Conservation (phyloP, 2,113 vertebrate genomes). For the Salvator merianae region DNA sequence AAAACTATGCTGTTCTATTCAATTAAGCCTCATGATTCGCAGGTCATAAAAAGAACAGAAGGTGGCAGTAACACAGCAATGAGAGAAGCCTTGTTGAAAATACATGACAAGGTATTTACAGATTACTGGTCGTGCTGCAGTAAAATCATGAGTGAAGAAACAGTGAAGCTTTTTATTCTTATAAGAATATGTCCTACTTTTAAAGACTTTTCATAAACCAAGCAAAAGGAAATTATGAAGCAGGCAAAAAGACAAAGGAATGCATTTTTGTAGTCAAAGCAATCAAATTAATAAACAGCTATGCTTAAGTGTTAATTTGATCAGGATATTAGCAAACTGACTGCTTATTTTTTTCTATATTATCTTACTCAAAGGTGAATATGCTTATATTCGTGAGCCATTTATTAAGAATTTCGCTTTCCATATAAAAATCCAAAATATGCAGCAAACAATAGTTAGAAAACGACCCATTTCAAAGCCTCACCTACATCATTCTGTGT, state of each 20-base stretch:
- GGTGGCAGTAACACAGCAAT: constrained; percentile 59
- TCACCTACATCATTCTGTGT: constrained; percentile 94
- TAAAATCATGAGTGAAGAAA: background rate
- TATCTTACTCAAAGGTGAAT: too few relatives aligned
- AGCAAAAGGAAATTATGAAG: background rate
- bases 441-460: background rate
- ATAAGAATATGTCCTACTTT: background rate
- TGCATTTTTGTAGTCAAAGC: background rate
- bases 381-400: background rate
- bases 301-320: too few relatives aligned
- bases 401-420: accelerated
- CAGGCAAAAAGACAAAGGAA: background rate
- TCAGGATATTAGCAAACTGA: too few relatives aligned
- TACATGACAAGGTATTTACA: background rate
- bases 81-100: constrained; percentile 19
- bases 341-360: too few relatives aligned
- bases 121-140: background rate
- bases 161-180: background rate
- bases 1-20: background rate
- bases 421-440: background rate
- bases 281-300: background rate
- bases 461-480: constrained; percentile 71
- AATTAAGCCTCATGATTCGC: background rate
- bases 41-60: constrained; percentile 30
- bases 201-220: background rate